These are phyloP conservation scores for Bubo blakistoni DNA, from an alignment of 2,113 vertebrate genomes.

Conservation along the genomic window DNA sequence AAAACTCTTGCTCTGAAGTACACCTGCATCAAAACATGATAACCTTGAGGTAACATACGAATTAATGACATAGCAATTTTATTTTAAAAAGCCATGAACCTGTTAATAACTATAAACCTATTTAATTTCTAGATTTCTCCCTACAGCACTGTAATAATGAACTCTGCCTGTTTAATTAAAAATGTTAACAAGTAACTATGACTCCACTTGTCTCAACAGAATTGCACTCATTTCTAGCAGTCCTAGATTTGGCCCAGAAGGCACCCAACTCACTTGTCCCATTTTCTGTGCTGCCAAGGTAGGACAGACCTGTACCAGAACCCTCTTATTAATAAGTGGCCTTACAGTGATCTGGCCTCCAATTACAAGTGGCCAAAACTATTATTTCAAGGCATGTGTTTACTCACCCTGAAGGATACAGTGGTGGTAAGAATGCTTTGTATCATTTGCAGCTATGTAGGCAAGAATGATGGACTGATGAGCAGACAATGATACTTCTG, in stretches of 20 bases:
- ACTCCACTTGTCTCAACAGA: not conserved
- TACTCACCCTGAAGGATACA: not conserved
- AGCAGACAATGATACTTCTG: not conserved
- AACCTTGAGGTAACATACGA: not conserved
- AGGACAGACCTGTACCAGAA: not conserved
- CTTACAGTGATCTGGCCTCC: not conserved
- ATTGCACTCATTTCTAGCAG: not conserved
- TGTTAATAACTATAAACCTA: not conserved
- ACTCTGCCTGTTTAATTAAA: not conserved
- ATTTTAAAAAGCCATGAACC: not conserved
- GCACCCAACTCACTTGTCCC: not conserved
- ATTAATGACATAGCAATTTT: not conserved
- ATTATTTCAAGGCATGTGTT: not conserved
- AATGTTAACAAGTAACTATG: not conserved
- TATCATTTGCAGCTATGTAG: not conserved
- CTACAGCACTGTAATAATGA: not conserved
- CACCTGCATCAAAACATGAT: not conserved
- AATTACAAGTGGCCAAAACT: not conserved
- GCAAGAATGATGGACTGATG: fast-evolving
- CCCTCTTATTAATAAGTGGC: not conserved
- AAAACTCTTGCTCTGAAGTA: not conserved
- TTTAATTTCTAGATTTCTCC: not conserved
- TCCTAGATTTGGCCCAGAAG: not conserved
- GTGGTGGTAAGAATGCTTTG: not conserved
- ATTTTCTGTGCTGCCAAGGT: not conserved